phyloP scores from a whole-genome alignment of 2,888 invertebrate genomes.

The Cybosia mesomella region DNA sequence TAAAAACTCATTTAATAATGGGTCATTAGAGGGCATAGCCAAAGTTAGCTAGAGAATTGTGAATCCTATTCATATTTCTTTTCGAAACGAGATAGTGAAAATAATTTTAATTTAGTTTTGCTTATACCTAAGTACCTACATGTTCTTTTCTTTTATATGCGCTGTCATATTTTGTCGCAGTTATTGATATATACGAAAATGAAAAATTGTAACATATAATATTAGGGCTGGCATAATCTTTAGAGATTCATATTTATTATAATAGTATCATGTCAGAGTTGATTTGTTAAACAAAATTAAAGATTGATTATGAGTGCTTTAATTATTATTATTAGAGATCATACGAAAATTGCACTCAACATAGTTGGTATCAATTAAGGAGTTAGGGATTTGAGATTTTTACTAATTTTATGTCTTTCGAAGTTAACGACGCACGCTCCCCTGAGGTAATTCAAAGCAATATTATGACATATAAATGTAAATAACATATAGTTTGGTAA shows the following conservation, averaged over 20 bases:
- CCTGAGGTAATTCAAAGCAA: conserved; percentile 86
- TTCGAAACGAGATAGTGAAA: conserved; percentile 46
- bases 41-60: conserved; percentile 83
- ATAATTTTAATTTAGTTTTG: conserved; percentile 41
- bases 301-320: conserved; percentile 83
- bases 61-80: conserved; percentile 72
- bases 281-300: conserved; percentile 79
- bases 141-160: conserved; percentile 24
- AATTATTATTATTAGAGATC: conserved; percentile 79
- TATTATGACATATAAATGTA: conserved; percentile 86
- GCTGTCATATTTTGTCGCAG: conserved; percentile 62
- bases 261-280: conserved; percentile 73
- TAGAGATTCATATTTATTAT: conserved; percentile 81
- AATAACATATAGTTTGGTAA: conserved; percentile 86
- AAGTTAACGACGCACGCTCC: conserved; percentile 83
- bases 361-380: conserved; percentile 77
- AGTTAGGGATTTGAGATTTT: conserved; percentile 83
- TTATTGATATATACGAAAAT: conserved; percentile 62
- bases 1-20: conserved; percentile 67
- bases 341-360: conserved; percentile 78
- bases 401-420: conserved; percentile 80
- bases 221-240: conserved; percentile 78
- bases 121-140: conserved; percentile 54
- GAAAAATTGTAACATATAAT: conserved; percentile 70
- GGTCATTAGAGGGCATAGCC: conserved; percentile 83